Conservation (phyloP, 2,797 vertebrate genomes). For the Pangasius larnaudii region DNA sequence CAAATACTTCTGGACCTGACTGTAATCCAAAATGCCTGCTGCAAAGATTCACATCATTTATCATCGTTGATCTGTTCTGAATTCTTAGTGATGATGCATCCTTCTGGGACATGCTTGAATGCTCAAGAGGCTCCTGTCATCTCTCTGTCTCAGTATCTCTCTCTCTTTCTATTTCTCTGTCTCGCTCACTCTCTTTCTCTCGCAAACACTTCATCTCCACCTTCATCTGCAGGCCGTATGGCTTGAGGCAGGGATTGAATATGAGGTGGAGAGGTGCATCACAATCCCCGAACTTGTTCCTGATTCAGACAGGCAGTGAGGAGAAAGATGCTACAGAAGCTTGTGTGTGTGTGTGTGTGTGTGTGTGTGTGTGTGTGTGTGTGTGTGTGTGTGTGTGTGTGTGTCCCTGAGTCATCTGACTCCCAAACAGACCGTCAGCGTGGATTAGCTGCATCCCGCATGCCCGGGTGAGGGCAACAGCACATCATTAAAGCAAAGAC, state of each 20-base stretch:
- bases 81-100: constrained; percentile 57
- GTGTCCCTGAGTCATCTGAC: constrained; percentile 64
- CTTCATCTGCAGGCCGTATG: constrained; percentile 45
- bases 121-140: constrained; percentile 42
- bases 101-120: constrained; percentile 51
- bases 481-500: constrained; percentile 61
- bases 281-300: constrained; percentile 44
- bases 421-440: constrained; percentile 65
- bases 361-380: constrained; percentile 63
- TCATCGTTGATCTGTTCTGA: constrained; percentile 63
- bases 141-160: constrained; percentile 9
- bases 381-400: constrained; percentile 59
- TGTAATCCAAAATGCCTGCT: constrained; percentile 63
- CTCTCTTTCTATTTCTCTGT: constrained; percentile 2
- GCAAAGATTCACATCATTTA: constrained; percentile 63
- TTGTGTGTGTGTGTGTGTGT: constrained; percentile 49
- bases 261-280: constrained; percentile 50
- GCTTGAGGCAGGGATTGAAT: constrained; percentile 47
- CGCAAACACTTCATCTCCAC: constrained; percentile 3
- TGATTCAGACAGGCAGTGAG: constrained; percentile 50
- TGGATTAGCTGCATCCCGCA: constrained; percentile 64
- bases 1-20: no score
- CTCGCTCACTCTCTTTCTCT: constrained; percentile 13
- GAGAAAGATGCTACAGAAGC: constrained; percentile 49
- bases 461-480: constrained; percentile 58